These are phyloP conservation scores for Hafferia zeledoni DNA, from an alignment of 2,797 vertebrate genomes.

Conservation along the genomic window DNA sequence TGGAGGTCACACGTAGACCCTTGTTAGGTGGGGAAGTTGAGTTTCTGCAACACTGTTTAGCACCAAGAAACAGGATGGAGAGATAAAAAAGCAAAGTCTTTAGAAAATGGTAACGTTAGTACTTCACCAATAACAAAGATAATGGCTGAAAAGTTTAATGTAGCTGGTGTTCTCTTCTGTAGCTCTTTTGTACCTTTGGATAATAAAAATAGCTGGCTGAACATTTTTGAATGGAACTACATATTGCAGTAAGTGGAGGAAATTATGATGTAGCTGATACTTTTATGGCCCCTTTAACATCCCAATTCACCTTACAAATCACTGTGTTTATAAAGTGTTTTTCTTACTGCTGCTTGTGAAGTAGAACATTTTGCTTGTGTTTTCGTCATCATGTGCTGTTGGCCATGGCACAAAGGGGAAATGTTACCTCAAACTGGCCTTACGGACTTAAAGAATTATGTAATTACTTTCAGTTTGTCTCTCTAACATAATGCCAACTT, in stretches of 20 bases:
- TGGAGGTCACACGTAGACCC: fast-evolving
- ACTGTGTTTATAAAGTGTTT: not conserved
- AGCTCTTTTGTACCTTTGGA: not conserved
- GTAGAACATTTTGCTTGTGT: not conserved
- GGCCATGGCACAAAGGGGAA: not conserved
- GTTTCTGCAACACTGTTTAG: not conserved
- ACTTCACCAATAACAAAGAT: not conserved
- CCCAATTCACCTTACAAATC: not conserved
- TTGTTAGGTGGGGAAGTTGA: not conserved
- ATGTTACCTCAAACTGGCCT: not conserved
- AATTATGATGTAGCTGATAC: not conserved
- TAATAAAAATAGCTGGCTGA: not conserved
- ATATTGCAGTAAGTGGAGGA: not conserved
- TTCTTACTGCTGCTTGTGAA: not conserved
- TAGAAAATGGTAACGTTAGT: not conserved
- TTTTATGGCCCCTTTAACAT: not conserved
- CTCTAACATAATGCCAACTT: not conserved
- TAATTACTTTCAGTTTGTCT: not conserved
- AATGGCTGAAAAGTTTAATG: not conserved
- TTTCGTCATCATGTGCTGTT: not conserved
- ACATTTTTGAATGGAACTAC: not conserved
- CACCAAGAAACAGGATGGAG: not conserved
- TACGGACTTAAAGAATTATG: not conserved
- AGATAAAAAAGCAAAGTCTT: not conserved
- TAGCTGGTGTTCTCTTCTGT: not conserved